Percentiles rank a stretch among this genome's conserved stretches.
phyloP scores from a whole-genome alignment of 2,113 vertebrate genomes.

The Amblyornis subalaris region DNA sequence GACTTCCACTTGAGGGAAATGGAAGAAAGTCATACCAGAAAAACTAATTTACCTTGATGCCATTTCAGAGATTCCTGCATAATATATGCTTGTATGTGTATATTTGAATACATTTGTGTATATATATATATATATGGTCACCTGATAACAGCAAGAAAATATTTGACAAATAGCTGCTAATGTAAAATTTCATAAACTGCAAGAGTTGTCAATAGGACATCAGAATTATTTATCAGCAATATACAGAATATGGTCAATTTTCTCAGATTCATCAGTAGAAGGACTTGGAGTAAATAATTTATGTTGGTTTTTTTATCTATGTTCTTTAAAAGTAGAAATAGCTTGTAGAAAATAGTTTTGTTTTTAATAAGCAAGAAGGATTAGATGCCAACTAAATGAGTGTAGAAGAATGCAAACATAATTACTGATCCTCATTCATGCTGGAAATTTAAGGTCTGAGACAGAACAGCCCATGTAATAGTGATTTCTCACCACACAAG shows the following conservation, averaged over 20 bases:
- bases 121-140: background rate
- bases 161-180: background rate
- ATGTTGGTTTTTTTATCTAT: background rate
- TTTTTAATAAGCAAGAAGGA: background rate
- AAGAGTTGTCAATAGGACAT: background rate
- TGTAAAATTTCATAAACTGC: background rate
- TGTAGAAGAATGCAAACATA: background rate
- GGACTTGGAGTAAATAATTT: background rate
- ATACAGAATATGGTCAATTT: background rate
- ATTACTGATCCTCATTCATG: background rate
- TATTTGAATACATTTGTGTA: background rate
- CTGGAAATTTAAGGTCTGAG: background rate
- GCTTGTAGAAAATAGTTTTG: background rate
- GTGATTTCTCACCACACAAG: background rate
- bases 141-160: background rate
- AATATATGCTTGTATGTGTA: background rate
- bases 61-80: background rate
- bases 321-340: background rate
- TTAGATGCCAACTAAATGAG: background rate
- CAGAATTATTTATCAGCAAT: background rate
- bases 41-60: background rate
- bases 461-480: background rate
- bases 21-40: background rate
- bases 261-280: background rate
- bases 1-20: background rate